These are phyloP conservation scores for Pangasius macronema DNA, from an alignment of 2,797 vertebrate species.

Conservation along the genomic window DNA sequence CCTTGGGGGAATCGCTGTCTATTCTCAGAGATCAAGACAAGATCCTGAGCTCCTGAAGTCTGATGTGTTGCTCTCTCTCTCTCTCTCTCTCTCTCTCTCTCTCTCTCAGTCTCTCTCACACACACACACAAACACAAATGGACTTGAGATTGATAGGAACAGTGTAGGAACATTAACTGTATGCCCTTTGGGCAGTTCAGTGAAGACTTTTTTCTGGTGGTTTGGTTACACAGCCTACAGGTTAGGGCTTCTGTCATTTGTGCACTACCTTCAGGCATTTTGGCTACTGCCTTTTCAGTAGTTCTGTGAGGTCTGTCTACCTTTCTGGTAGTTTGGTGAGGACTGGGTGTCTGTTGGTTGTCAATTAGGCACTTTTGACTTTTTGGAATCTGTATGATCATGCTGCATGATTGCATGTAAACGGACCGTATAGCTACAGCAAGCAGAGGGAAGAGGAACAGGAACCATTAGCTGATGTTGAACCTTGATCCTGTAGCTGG, in stretches of 20 bases:
- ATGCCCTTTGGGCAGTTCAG: not conserved
- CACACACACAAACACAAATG: not conserved
- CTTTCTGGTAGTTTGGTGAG: not conserved
- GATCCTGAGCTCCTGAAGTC: slow-evolving; percentile 16
- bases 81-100: not conserved
- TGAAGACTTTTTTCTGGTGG: not conserved
- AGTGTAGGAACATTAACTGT: not conserved
- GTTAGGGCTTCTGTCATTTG: not conserved
- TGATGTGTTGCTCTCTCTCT: not conserved
- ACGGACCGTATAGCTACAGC: not conserved
- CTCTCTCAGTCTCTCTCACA: not conserved
- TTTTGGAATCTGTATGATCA: not conserved
- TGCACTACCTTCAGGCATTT: too few species aligned
- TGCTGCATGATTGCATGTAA: not conserved
- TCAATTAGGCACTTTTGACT: not conserved
- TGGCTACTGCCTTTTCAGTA: not conserved
- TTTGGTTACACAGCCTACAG: not conserved
- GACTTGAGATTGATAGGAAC: not conserved
- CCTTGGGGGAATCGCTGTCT: slow-evolving; percentile 36
- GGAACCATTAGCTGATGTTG: not conserved
- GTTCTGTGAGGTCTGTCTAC: not conserved
- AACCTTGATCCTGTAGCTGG: not conserved
- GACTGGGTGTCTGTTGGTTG: not conserved
- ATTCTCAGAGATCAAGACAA: slow-evolving; percentile 33
- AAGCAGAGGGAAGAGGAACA: not conserved